Base-by-base conservation (phyloP, 1,140 invertebrate genomes). In the Hydropsyche tenuis region DNA sequence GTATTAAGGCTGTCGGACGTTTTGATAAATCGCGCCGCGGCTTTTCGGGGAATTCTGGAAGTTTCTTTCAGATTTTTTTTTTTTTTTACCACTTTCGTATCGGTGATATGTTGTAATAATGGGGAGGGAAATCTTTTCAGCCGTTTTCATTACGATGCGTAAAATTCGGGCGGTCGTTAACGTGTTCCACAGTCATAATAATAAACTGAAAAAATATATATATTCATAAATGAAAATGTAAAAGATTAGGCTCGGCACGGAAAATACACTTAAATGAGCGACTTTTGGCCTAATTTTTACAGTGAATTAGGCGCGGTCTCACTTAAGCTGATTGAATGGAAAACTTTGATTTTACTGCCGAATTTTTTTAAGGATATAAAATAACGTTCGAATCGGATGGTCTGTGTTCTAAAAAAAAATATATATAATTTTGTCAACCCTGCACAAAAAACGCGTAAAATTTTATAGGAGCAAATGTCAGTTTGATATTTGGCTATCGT, bases 21-120 rank as follows among this genome's bases (percentile, higher is more conserved):
- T 70, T 70, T 70, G 43, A 70, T 60, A 60, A 60, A 60, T 60
- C 56, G 56, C n/a, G 18, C 20, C 51, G 51, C 22, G 18, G 56
- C 23, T 60, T 60, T 60, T 60, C 30, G 30, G 56, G 20, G 23
- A 27, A 60, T 53, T 53, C 48, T 53, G 18, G 23, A 60, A 60
- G 12, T 60, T 60, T 60, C 30, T 37, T 37, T 9, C 20, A 60
- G 56, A 60, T 60, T 60, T 60, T 60, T 4, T 37, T 37, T 37
- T 37, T 37, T 4, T 37, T 4, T 37, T 37, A 37, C 30, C 9
- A 37, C 30, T 3, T 37, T 3, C 9, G 30, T 9, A 9, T 3
- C 30, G 30, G 30, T 37, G 30, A 37, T 4, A 37, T 37, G 3
- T 37, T 37, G 30, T 4, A 37, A 37, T 37, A n/a, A n/a, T n/a